These are phyloP conservation scores for Hybognathus amarus DNA, from an alignment of 2,797 vertebrate species.

Conservation along the genomic window DNA sequence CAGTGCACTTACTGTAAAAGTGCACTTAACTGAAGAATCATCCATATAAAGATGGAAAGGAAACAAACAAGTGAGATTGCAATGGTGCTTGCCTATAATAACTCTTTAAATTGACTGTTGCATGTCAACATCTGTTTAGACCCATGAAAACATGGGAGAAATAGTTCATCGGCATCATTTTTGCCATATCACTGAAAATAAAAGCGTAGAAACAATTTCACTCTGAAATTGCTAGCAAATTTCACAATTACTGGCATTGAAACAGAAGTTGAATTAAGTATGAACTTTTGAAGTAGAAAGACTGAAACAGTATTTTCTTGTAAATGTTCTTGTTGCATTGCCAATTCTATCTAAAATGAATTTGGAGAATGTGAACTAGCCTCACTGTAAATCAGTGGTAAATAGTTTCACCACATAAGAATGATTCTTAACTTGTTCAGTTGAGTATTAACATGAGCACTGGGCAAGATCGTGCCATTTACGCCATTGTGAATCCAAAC, in stretches of 20 bases:
- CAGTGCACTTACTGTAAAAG: too few species aligned
- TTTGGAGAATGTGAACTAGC: constrained; percentile 3
- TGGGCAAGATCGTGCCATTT: constrained; percentile 13
- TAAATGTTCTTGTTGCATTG: neutral
- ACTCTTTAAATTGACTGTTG: neutral
- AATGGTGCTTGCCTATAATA: neutral
- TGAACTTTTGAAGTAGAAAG: neutral
- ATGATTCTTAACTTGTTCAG: constrained; percentile 32
- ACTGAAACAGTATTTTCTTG: neutral
- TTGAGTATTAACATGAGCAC: constrained; percentile 32
- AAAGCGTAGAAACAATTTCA: too few species aligned
- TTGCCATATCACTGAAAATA: too few species aligned
- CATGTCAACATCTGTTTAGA: neutral
- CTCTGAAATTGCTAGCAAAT: neutral
- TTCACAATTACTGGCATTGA: neutral
- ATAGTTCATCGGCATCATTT: too few species aligned
- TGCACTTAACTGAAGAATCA: neutral
- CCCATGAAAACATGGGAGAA: neutral
- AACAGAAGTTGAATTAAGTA: too few species aligned
- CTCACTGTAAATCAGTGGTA: neutral
- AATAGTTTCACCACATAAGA: constrained; percentile 29
- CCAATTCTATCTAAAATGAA: neutral
- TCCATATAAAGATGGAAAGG: neutral
- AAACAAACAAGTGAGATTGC: neutral
- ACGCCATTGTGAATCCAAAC: constrained; percentile 42